phyloP scores from a whole-genome alignment of 2,888 invertebrate species.

The Microchrysa polita region DNA sequence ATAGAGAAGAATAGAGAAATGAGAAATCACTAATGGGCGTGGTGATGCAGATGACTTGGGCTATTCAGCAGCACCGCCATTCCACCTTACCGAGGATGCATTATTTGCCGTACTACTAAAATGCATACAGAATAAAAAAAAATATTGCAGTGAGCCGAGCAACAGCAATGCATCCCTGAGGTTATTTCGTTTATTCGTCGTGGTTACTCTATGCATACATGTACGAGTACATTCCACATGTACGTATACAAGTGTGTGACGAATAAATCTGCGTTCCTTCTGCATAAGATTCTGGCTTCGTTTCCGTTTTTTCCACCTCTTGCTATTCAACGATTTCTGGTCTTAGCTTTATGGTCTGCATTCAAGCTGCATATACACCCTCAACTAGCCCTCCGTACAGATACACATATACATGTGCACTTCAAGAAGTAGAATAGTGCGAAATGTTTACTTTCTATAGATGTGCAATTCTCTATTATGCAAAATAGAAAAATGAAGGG shows the following conservation, averaged over 20 bases:
- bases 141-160: constrained; percentile 23
- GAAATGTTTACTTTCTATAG: constrained; percentile 30
- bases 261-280: neutral
- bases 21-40: no score
- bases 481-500: constrained; percentile 1
- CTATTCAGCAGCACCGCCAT: neutral
- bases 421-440: constrained; percentile 19
- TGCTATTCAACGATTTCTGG: neutral
- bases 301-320: neutral
- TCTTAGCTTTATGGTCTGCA: no score
- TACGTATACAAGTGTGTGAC: no score
- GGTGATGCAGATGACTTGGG: neutral
- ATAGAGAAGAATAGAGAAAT: neutral
- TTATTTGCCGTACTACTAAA: constrained; percentile 14
- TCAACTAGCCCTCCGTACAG: constrained; percentile 10
- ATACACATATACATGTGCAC: neutral
- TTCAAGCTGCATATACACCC: neutral
- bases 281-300: neutral
- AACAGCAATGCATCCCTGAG: constrained; percentile 33
- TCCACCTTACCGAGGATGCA: neutral
- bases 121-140: neutral
- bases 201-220: constrained; percentile 16
- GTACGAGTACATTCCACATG: no score
- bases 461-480: constrained; percentile 7
- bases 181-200: constrained; percentile 19